Conservation (phyloP, 2,888 invertebrate species). For the Acrobasis consociella region DNA sequence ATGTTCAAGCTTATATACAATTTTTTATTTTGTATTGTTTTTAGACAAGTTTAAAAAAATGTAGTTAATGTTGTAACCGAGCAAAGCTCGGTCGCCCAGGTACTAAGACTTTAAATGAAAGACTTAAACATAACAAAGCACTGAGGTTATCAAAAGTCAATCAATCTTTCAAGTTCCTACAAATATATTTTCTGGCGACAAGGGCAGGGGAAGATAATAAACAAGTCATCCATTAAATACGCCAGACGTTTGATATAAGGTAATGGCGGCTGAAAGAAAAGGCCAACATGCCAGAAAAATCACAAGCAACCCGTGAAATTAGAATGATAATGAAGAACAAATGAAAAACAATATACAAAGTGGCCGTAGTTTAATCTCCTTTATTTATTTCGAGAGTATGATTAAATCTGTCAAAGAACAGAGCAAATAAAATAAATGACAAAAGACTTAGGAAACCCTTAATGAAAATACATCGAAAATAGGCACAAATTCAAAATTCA, state of each 20-base stretch:
- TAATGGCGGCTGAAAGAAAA: constrained; percentile 2
- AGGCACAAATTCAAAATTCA: too few relatives aligned
- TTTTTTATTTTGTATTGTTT: too few relatives aligned
- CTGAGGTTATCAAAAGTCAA: constrained; percentile 10
- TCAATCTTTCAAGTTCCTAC: constrained; percentile 14
- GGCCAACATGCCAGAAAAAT: constrained; percentile 7
- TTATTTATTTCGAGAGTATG: background rate
- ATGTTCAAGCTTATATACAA: too few relatives aligned
- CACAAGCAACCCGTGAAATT: constrained; percentile 11
- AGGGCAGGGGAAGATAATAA: constrained; percentile 8
- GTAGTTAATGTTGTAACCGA: too few relatives aligned
- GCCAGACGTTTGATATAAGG: constrained; percentile 1
- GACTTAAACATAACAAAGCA: constrained; percentile 1
- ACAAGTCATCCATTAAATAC: constrained; percentile 16
- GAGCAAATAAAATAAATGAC: too few relatives aligned
- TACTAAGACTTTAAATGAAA: background rate
- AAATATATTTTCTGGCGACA: constrained; percentile 12
- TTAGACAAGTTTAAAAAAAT: too few relatives aligned
- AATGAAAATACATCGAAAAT: too few relatives aligned
- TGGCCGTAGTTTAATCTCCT: background rate
- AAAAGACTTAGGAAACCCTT: too few relatives aligned
- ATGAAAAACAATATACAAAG: background rate
- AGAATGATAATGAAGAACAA: constrained; percentile 8
- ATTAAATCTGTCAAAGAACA: too few relatives aligned
- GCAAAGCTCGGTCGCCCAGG: too few relatives aligned